Percentiles rank a stretch among this genome's conserved stretches.
These are phyloP conservation scores for Eupleurogrammus muticus DNA, from an alignment of 2,797 vertebrate species.

Conservation along the genomic window DNA sequence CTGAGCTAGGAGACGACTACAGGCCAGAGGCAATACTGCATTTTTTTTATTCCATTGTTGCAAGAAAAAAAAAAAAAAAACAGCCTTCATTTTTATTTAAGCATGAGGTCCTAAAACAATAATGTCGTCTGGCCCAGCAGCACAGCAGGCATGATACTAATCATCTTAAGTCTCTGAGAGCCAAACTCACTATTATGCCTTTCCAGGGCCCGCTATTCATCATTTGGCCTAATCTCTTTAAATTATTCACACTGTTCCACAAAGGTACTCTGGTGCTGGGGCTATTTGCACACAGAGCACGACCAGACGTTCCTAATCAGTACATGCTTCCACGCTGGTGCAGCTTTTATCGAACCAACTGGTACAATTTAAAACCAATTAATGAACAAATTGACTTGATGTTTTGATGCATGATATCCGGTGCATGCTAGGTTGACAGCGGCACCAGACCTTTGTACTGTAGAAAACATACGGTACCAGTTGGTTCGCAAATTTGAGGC, in stretches of 20 bases:
- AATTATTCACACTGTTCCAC: constrained; percentile 77
- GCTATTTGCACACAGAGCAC: constrained; percentile 68
- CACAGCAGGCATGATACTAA: constrained; percentile 58
- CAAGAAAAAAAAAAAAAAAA: constrained; percentile 53
- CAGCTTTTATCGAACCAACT: constrained; percentile 59
- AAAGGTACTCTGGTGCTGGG: constrained; percentile 56
- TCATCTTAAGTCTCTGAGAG: constrained; percentile 71
- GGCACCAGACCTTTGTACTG: constrained; percentile 44
- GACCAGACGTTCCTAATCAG: constrained; percentile 69
- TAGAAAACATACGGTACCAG: constrained; percentile 33
- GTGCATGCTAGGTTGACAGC: constrained; percentile 33
- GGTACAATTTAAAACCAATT: constrained; percentile 69
- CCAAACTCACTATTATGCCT: constrained; percentile 61
- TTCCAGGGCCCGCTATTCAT: constrained; percentile 65
- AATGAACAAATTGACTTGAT: constrained; percentile 71
- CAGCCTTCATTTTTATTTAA: constrained; percentile 53
- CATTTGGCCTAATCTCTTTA: constrained; percentile 71
- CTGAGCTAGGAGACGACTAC: constrained; percentile 19
- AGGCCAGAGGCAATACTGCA: constrained; percentile 10
- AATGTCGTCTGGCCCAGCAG: constrained; percentile 46
- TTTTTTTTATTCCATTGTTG: constrained; percentile 41
- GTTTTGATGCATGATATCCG: constrained; percentile 43
- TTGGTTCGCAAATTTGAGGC: constrained; percentile 19
- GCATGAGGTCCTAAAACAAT: constrained; percentile 50
- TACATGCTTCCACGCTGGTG: constrained; percentile 52